Evolutionary conservation across 2,113 vertebrate species (phyloP).

Genomic region (Cavia porcellus): DNA sequence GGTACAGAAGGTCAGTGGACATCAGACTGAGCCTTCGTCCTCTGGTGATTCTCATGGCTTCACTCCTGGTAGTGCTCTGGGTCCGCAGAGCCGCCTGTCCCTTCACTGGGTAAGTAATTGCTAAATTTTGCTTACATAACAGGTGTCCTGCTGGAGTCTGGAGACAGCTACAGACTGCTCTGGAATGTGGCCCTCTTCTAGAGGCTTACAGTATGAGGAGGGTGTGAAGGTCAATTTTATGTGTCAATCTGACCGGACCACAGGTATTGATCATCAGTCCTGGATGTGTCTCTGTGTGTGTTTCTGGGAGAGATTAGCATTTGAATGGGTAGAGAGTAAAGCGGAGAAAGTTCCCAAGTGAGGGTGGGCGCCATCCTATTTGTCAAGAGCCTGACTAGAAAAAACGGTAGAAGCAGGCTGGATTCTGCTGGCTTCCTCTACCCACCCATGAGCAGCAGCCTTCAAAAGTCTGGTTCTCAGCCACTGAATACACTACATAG

Average conservation of each 20-base stretch:
- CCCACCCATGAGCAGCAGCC: not conserved
- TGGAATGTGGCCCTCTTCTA: rapidly evolving
- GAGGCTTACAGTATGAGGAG: not conserved
- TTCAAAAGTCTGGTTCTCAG: not conserved
- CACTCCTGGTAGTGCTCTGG: not conserved
- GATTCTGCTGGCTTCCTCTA: too few species aligned
- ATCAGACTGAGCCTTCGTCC: not conserved
- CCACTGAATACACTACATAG: rapidly evolving
- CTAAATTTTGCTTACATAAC: not conserved
- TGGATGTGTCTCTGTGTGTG: too few species aligned
- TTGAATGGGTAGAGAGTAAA: not conserved
- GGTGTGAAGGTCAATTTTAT: not conserved
- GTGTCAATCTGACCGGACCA: not conserved
- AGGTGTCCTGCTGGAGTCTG: not conserved
- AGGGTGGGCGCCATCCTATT: too few species aligned
- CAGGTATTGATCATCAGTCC: not conserved
- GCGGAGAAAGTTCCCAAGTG: not conserved
- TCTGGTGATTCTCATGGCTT: rapidly evolving
- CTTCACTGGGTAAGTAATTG: not conserved
- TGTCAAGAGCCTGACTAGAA: not conserved
- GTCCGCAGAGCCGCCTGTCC: not conserved
- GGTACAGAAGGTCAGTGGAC: not conserved
- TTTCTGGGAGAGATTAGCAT: not conserved
- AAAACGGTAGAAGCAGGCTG: not conserved
- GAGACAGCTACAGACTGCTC: not conserved